Base-by-base conservation (phyloP, 2,113 vertebrate genomes). In the Lynx canadensis region DNA sequence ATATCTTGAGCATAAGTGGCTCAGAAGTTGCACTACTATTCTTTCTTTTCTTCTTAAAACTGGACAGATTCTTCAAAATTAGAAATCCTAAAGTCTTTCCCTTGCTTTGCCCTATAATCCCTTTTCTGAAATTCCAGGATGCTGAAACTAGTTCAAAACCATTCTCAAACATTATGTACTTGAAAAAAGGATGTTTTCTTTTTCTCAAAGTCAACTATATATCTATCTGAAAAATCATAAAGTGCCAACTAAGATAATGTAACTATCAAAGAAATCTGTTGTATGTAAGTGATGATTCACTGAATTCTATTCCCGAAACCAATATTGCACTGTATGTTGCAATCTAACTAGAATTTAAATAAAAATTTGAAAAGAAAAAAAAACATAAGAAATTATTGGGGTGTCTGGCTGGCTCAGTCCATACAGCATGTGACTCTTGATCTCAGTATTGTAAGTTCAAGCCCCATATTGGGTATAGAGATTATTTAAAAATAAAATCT, bases 71-170 rank as follows among this genome's bases (percentile, higher is more conserved):
- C 13, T 91, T 81, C 5, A 69, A 92, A 68, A 55, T 69, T 45
- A 57, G 18, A 74, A 91, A 80, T 65, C 7, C 25, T 69, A 2
- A 80, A 29, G 4, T 15, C 45, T 31, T 83, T 55, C 7, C 29
- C 4, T 52, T 14, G 8, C 2, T 89, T 71, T 52, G 0, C 3
- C 5, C 2, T 78, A 78, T 15, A 41, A 21, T 3, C 5, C 0
- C 2, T 60, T 66, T 71, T 45, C 10, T 50, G 6, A 92, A 73
- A 85, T 21, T 60, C 1, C 10, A 88, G 3, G 4, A 4, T 1
- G 18, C 4, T 38, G 11, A 90, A 87, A 38, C 7, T 63, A 52
- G 65, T 41, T 27, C 33, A 71, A 71, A 60, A 50, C 1, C 5
- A 25, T 52, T 74, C 8, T 90, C 29, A 88, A 73, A 57, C 3